Evolutionary conservation across 92 coral and sea anemone species (phyloP).

Genomic region (Isaurus tuberculatus): DNA sequence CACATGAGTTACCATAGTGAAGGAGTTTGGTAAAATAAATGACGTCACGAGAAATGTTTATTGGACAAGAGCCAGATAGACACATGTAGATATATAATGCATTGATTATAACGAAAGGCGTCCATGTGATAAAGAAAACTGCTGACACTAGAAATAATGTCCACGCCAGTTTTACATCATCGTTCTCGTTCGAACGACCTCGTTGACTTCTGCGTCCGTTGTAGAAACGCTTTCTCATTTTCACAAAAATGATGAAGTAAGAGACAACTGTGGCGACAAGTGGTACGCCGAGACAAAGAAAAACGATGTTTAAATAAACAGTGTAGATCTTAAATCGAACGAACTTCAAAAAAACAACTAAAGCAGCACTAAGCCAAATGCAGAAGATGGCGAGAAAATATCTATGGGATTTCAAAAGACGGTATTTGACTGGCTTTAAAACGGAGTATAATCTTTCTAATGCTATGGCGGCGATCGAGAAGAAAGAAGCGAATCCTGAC

Average conservation of each 20-base stretch:
- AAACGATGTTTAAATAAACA: slow-evolving; percentile 25
- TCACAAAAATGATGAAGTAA: slow-evolving; percentile 1
- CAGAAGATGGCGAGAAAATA: slow-evolving; percentile 25
- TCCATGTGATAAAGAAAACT: slow-evolving; percentile 25
- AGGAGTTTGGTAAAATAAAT: slow-evolving; percentile 36
- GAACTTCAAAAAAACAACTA: slow-evolving; percentile 28
- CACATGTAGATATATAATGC: slow-evolving; percentile 29
- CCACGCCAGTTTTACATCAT: slow-evolving; percentile 15
- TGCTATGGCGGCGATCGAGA: slow-evolving; percentile 35
- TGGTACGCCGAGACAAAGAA: slow-evolving; percentile 37
- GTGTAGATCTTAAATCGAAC: slow-evolving; percentile 34
- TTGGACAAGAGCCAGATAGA: slow-evolving; percentile 20
- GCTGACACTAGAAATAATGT: slow-evolving; percentile 24
- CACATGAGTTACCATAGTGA: slow-evolving; percentile 33
- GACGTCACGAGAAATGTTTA: slow-evolving; percentile 13
- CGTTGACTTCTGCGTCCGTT: background rate
- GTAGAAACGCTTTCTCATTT: slow-evolving; percentile 28
- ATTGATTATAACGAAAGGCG: slow-evolving; percentile 31
- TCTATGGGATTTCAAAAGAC: slow-evolving; percentile 21
- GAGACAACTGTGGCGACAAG: slow-evolving; percentile 18
- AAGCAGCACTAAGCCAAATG: slow-evolving; percentile 8
- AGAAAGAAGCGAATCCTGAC: slow-evolving; percentile 31
- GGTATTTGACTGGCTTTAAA: slow-evolving; percentile 3
- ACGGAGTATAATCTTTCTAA: slow-evolving; percentile 36
- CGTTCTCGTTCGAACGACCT: background rate